A percentile compares a stretch with the other conserved stretches of the same genome.
These are phyloP conservation scores for Gambusia holbrooki DNA, from an alignment of 2,113 vertebrate genomes.

Conservation along the genomic window DNA sequence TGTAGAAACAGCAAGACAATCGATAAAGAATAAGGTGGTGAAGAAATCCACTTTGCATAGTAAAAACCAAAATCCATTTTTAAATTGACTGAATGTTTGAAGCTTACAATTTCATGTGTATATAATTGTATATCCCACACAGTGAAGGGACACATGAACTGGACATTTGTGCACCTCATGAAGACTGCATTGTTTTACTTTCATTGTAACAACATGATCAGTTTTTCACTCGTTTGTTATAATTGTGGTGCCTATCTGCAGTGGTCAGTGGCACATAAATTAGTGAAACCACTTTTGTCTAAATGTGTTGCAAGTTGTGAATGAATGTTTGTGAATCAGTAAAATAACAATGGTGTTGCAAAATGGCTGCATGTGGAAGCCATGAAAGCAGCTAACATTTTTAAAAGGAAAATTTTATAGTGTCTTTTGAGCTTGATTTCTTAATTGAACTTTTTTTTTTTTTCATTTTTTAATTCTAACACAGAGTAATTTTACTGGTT, in stretches of 20 bases:
- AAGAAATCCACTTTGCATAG: not conserved
- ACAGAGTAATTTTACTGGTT: not conserved
- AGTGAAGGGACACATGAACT: not conserved
- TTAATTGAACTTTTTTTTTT: not conserved
- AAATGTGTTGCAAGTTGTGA: too few species aligned
- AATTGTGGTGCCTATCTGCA: too few species aligned
- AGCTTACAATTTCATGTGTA: not conserved
- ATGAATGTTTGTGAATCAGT: too few species aligned
- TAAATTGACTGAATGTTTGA: not conserved
- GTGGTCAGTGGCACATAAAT: too few species aligned
- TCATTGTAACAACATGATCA: too few species aligned
- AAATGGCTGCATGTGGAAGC: too few species aligned
- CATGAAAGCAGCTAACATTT: not conserved
- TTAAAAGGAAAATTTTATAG: not conserved
- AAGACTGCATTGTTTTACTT: not conserved
- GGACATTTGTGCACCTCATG: not conserved
- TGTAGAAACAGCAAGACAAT: not conserved
- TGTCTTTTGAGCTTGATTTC: not conserved
- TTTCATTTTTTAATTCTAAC: not conserved
- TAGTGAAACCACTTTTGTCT: too few species aligned
- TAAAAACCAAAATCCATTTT: not conserved
- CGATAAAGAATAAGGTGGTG: constrained; percentile 12
- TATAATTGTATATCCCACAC: not conserved
- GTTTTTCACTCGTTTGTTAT: too few species aligned
- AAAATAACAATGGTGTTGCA: too few species aligned